phyloP scores from a whole-genome alignment of 2,113 vertebrate genomes.

The Lagopus muta region DNA sequence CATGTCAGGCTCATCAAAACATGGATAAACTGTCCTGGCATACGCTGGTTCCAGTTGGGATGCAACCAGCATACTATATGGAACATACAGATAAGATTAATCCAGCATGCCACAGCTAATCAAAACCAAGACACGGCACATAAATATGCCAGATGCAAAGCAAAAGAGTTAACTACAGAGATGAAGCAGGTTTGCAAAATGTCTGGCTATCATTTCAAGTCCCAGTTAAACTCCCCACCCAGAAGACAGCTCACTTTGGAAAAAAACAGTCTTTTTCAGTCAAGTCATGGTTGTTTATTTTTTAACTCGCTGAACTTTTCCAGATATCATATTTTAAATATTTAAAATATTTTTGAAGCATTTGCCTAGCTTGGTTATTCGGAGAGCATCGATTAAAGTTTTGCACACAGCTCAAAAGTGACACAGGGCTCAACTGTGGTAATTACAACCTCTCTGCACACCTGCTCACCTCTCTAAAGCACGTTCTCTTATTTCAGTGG shows the following conservation, averaged over 20 bases:
- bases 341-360: not conserved
- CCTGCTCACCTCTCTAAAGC: not conserved
- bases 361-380: not conserved
- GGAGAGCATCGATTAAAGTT: not conserved
- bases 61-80: conserved; percentile 75
- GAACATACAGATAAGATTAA: conserved; percentile 46
- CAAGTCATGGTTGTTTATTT: not conserved
- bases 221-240: not conserved
- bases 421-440: not conserved
- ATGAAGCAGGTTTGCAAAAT: not conserved
- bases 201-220: not conserved
- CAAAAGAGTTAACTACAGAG: not conserved
- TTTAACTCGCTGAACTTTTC: not conserved
- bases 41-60: conserved; percentile 80
- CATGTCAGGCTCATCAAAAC: conserved; percentile 86
- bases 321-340: not conserved
- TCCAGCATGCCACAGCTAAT: not conserved
- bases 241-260: not conserved
- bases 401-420: not conserved
- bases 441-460: not conserved
- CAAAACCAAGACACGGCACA: not conserved
- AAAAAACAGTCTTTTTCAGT: not conserved
- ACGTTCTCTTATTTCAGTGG: not conserved
- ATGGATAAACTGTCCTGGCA: conserved; percentile 82
- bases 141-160: not conserved